A percentile compares a stretch with the other conserved stretches of the same genome.
Conservation (phyloP, 2,888 invertebrate genomes). For the Apodemia duryi region DNA sequence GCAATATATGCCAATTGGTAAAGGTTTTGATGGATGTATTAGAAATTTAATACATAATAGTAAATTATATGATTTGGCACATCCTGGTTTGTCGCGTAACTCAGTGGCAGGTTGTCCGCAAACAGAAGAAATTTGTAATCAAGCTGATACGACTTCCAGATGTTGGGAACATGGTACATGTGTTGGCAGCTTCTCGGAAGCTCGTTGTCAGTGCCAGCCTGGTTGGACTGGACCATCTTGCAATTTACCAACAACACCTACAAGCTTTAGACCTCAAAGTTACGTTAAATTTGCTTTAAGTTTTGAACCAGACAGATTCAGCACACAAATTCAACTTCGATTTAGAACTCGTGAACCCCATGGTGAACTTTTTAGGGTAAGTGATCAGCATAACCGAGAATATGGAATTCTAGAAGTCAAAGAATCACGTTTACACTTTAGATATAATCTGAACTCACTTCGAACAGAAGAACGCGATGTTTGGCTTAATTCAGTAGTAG, state of each 20-base stretch:
- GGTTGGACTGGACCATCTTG: slow-evolving; percentile 97
- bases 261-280: slow-evolving; percentile 95
- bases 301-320: slow-evolving; percentile 95
- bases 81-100: slow-evolving; percentile 92
- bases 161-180: slow-evolving; percentile 98
- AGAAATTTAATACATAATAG: slow-evolving; percentile 97
- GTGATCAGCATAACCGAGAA: slow-evolving; percentile 95
- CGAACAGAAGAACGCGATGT: slow-evolving; percentile 94
- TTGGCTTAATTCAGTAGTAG: slow-evolving; percentile 92
- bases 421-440: slow-evolving; percentile 92
- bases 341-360: slow-evolving; percentile 96
- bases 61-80: slow-evolving; percentile 95
- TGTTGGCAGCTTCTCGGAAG: slow-evolving; percentile 92
- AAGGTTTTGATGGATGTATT: slow-evolving; percentile 97
- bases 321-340: slow-evolving; percentile 94
- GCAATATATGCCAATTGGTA: slow-evolving; percentile 93
- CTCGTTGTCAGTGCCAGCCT: slow-evolving; percentile 95
- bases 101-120: slow-evolving; percentile 95
- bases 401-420: slow-evolving; percentile 96
- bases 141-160: slow-evolving; percentile 90
- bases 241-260: slow-evolving; percentile 90
- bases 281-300: slow-evolving; percentile 98
- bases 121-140: slow-evolving; percentile 94
- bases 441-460: slow-evolving; percentile 94
- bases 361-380: slow-evolving; percentile 95